A percentile compares a stretch with the other conserved stretches of the same genome.
phyloP scores from a whole-genome alignment of 2,797 vertebrate species.

The Phaenicophaeus curvirostris region DNA sequence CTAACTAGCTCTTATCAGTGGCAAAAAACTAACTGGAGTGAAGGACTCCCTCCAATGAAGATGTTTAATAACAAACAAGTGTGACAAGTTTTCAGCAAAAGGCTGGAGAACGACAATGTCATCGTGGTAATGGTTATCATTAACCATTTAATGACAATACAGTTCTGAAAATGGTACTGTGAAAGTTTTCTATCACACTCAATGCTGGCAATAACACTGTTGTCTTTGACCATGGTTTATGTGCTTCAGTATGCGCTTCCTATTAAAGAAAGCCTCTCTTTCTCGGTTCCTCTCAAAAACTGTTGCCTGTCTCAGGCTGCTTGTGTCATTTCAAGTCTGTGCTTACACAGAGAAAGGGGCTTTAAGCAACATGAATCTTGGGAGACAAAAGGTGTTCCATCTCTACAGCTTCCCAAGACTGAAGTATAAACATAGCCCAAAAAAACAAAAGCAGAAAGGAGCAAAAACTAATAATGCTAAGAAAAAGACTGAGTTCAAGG shows the following conservation, averaged over 20 bases:
- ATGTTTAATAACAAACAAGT: not conserved
- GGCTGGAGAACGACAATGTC: not conserved
- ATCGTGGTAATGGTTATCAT: not conserved
- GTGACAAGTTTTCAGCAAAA: not conserved
- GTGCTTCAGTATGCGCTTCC: not conserved
- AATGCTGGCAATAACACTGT: not conserved
- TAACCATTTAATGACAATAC: not conserved
- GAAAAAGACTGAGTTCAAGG: not conserved
- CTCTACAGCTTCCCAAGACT: not conserved
- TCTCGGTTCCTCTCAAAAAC: not conserved
- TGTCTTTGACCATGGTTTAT: not conserved
- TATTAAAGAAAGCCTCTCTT: not conserved
- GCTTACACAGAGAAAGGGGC: not conserved
- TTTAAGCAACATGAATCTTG: not conserved
- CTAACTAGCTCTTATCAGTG: accelerated
- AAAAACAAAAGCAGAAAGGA: not conserved
- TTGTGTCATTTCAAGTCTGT: not conserved
- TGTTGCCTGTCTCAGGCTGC: not conserved
- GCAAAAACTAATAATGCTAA: not conserved
- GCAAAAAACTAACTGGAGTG: not conserved
- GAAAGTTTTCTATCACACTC: not conserved
- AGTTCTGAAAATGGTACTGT: not conserved
- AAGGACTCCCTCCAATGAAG: not conserved
- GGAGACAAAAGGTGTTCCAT: not conserved
- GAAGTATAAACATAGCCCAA: not conserved